Base-by-base conservation (phyloP, 2,888 invertebrate genomes). In the Autographa pulchrina region DNA sequence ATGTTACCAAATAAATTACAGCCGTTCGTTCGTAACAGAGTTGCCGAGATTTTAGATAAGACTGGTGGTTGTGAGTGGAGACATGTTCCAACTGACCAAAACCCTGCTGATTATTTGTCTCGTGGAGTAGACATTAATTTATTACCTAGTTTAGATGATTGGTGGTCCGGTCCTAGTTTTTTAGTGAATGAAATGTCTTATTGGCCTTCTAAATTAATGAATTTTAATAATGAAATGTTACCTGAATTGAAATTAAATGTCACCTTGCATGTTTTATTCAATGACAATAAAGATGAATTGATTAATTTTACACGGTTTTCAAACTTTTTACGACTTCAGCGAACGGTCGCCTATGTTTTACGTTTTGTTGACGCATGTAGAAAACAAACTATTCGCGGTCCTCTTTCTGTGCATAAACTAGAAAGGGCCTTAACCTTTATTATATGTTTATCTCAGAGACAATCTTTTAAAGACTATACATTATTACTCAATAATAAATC, bases 121-220 rank as follows among this genome's bases (percentile, higher is more conserved):
- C 56, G 64, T 43, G 60, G 70, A 18, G 25, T 60, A 38, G 56
- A 65, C 13, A 20, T 56, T 56, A 54, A 54, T 54, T 13, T n/a
- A n/a, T 52, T 16, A 3, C 25, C 18, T n/a, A 14, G 16, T 41
- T 62, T 62, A 31, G 31, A 62, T 0, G n/a, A 31, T 9, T 61
- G 67, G 67, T 67, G 67, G 63, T 35, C 7, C 11, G 61, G 67
- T 54, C 61, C 67, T 13, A 31, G 38, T 31, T 67, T 67, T 54
- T 61, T 66, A 52, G 35, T 6, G 35, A 18, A 66, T 20, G 52
- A 60, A 11, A 6, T 25, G n/a, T 66, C 66, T 16, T 16, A 31
- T 60, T 67, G 67, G 67, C 67, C 67, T 67, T 62, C 67, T 62
- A 54, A 41, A 31, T 31, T 54, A 9, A 61, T 20, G 32, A 9